These are phyloP conservation scores for Malurus splendens DNA, from an alignment of 2,797 vertebrate genomes.

Conservation along the genomic window DNA sequence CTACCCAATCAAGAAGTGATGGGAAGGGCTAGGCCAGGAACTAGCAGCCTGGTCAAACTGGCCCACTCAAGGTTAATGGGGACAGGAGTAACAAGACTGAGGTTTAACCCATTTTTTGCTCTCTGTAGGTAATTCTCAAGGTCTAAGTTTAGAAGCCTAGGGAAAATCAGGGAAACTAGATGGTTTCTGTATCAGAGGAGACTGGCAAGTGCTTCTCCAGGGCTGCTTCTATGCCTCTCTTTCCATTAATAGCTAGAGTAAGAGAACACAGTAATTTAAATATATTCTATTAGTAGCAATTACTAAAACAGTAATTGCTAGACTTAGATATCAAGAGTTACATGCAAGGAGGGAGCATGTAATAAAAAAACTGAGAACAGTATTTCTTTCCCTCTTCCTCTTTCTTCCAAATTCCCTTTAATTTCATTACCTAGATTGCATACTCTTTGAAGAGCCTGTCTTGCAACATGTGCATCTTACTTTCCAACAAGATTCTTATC, in stretches of 20 bases:
- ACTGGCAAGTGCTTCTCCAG: not conserved
- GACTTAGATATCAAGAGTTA: not conserved
- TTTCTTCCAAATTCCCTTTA: not conserved
- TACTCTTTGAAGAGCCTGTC: not conserved
- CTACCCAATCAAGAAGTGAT: not conserved
- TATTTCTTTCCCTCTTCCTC: not conserved
- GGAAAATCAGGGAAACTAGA: not conserved
- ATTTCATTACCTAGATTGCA: not conserved
- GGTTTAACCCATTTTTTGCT: not conserved
- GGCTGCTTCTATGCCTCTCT: not conserved
- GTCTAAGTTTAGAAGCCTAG: not conserved
- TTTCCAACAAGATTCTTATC: not conserved
- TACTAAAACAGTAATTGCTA: not conserved
- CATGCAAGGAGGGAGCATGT: not conserved
- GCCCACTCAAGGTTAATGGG: not conserved
- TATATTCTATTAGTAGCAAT: not conserved
- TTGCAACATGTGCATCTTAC: not conserved
- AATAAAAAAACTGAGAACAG: not conserved
- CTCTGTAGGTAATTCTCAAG: not conserved
- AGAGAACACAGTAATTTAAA: not conserved
- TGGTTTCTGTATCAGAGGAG: not conserved
- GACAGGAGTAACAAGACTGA: not conserved
- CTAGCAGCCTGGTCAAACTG: not conserved
- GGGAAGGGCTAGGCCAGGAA: not conserved
- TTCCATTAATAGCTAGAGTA: not conserved